These are phyloP conservation scores for Xiphophorus maculatus DNA, from an alignment of 2,113 vertebrate species.

Conservation along the genomic window DNA sequence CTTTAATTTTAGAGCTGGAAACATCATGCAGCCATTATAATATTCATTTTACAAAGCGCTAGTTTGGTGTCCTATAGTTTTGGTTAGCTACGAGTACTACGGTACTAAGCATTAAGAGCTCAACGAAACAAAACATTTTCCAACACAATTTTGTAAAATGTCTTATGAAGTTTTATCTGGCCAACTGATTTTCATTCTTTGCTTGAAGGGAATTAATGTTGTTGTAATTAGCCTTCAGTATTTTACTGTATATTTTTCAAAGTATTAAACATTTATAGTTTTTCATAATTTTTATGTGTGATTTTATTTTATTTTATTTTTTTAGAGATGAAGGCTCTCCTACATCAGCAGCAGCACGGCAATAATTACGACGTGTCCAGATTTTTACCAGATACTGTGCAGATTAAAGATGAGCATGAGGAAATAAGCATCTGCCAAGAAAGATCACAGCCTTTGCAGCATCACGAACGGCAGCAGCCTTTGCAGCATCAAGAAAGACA, in stretches of 20 bases:
- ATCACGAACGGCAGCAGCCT: not conserved
- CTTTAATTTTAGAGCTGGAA: not conserved
- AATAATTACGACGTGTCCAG: not conserved
- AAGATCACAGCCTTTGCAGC: too few species aligned
- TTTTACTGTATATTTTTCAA: too few species aligned
- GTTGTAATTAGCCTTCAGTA: not conserved
- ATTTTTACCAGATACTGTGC: not conserved
- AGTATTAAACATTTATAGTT: not conserved
- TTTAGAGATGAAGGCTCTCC: conserved; percentile 17
- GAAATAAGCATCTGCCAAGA: conserved; percentile 38
- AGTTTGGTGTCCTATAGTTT: not conserved
- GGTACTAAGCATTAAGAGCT: not conserved
- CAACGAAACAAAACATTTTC: not conserved
- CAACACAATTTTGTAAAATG: not conserved
- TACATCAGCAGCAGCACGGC: conserved; percentile 1
- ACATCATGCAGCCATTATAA: not conserved
- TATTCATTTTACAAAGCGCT: not conserved
- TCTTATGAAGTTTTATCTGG: not conserved
- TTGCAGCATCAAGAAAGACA: too few species aligned
- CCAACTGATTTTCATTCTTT: not conserved
- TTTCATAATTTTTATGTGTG: not conserved
- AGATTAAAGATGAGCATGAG: conserved; percentile 54
- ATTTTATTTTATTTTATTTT: not conserved
- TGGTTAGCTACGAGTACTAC: not conserved
- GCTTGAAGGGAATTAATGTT: not conserved